A percentile compares a stretch with the other conserved stretches of the same genome.
Evolutionary conservation across 2,113 vertebrate species (phyloP).

Genomic region (Chascanopsetta lugubris): DNA sequence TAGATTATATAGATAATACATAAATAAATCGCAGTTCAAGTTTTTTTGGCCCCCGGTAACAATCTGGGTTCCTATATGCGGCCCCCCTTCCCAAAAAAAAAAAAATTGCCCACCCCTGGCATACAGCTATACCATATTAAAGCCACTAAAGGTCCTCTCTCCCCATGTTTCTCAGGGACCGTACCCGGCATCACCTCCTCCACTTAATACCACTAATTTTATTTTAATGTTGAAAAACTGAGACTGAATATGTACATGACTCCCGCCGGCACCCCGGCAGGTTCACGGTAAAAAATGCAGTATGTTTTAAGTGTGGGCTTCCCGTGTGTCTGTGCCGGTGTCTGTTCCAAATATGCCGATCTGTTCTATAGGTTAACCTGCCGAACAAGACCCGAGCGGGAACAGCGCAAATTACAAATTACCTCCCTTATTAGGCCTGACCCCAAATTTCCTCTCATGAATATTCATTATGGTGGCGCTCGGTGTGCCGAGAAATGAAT

Average conservation of each 20-base stretch:
- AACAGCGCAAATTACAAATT: constrained; percentile 86
- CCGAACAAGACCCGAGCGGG: constrained; percentile 77
- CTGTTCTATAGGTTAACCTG: constrained; percentile 79
- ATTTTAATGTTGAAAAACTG: constrained; percentile 36
- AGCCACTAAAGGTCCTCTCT: not conserved
- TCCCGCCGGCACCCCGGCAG: constrained; percentile 27
- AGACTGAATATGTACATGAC: constrained; percentile 39
- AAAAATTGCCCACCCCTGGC: too few relatives aligned
- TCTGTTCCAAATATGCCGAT: constrained; percentile 44
- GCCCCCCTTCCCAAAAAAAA: too few relatives aligned
- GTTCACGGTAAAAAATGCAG: constrained; percentile 51
- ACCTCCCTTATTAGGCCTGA: constrained; percentile 85
- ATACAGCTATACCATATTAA: not conserved
- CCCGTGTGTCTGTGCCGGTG: constrained; percentile 12
- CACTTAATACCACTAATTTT: constrained; percentile 29
- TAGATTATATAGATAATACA: too few relatives aligned
- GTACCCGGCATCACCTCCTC: constrained; percentile 13
- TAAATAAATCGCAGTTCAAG: too few relatives aligned
- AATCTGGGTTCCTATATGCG: too few relatives aligned
- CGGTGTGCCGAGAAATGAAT: constrained; percentile 74
- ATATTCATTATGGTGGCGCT: constrained; percentile 82
- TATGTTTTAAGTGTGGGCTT: constrained; percentile 49
- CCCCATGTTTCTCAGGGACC: not conserved
- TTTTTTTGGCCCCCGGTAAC: too few relatives aligned
- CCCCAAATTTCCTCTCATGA: constrained; percentile 87